Percentiles rank a stretch among this genome's conserved stretches.
Conservation (phyloP, 2,113 vertebrate species). For the Casuarius casuarius region DNA sequence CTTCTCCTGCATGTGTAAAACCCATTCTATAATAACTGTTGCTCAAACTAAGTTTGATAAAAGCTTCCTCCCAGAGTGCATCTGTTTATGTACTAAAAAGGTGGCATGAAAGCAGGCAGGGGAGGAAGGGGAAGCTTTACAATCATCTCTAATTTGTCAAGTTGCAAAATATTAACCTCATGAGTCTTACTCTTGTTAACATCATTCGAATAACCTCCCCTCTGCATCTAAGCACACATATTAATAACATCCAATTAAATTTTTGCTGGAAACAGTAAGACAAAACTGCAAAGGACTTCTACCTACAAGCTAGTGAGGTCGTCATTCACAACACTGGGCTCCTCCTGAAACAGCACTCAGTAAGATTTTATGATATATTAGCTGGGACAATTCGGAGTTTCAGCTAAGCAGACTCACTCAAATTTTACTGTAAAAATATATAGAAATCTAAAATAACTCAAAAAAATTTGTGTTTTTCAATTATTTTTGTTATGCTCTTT, state of each 20-base stretch:
- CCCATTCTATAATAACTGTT: neutral
- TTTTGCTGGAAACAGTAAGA: neutral
- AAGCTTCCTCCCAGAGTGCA: neutral
- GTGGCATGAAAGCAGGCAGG: neutral
- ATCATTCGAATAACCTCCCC: neutral
- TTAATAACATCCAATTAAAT: neutral
- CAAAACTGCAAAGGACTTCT: neutral
- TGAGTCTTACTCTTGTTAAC: neutral
- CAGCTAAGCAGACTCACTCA: neutral
- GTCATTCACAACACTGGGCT: neutral
- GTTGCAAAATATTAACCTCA: neutral
- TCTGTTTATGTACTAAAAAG: neutral
- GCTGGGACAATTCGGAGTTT: neutral
- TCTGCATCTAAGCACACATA: neutral
- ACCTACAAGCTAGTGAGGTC: neutral
- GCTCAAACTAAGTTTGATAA: neutral
- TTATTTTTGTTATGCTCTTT: constrained; percentile 38
- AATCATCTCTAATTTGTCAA: neutral
- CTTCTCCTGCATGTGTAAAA: neutral
- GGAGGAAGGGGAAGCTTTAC: neutral
- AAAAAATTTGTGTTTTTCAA: neutral
- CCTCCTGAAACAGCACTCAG: neutral
- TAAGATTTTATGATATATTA: neutral
- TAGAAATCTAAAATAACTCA: neutral
- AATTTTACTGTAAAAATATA: neutral